phyloP scores from a whole-genome alignment of 2,888 invertebrate species.

The Leucoma salicis region DNA sequence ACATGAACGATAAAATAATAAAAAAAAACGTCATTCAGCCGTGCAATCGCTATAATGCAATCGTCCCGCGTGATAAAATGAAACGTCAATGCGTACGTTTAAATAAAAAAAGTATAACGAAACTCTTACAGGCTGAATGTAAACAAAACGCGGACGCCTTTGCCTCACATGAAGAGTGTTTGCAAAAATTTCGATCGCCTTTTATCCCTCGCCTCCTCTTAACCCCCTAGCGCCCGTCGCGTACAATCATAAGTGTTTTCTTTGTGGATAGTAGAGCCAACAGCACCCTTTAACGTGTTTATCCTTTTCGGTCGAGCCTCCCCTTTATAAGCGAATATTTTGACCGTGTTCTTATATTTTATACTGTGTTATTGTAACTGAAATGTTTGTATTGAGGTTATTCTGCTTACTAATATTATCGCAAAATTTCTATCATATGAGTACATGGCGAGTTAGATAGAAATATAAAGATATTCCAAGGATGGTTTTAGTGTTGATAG shows the following conservation, averaged over 20 bases:
- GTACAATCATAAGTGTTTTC: slow-evolving; percentile 76
- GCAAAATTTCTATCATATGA: not conserved
- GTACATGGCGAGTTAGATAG: no score
- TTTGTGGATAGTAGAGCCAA: slow-evolving; percentile 70
- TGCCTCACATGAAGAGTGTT: slow-evolving; percentile 45
- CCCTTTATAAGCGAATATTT: slow-evolving; percentile 62
- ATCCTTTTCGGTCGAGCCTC: slow-evolving; percentile 69
- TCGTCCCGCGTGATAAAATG: slow-evolving; percentile 32
- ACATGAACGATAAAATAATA: slow-evolving; percentile 24
- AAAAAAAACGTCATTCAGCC: slow-evolving; percentile 34
- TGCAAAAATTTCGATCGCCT: slow-evolving; percentile 69
- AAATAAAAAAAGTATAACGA: slow-evolving; percentile 36
- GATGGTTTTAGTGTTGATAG: no score
- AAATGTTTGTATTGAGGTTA: slow-evolving; percentile 33
- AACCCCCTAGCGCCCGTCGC: slow-evolving; percentile 43
- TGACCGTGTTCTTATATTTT: slow-evolving; percentile 54
- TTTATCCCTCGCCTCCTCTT: slow-evolving; percentile 43
- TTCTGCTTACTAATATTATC: slow-evolving; percentile 29
- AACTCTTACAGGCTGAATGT: slow-evolving; percentile 36
- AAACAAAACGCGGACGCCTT: slow-evolving; percentile 36
- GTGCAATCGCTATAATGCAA: slow-evolving; percentile 37
- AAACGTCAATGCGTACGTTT: slow-evolving; percentile 36
- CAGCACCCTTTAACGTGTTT: slow-evolving; percentile 78
- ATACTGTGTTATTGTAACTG: slow-evolving; percentile 35
- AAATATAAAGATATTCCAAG: no score